Evolutionary conservation across 1,140 invertebrate genomes (phyloP).

Genomic region (Neodiprion lecontei): DNA sequence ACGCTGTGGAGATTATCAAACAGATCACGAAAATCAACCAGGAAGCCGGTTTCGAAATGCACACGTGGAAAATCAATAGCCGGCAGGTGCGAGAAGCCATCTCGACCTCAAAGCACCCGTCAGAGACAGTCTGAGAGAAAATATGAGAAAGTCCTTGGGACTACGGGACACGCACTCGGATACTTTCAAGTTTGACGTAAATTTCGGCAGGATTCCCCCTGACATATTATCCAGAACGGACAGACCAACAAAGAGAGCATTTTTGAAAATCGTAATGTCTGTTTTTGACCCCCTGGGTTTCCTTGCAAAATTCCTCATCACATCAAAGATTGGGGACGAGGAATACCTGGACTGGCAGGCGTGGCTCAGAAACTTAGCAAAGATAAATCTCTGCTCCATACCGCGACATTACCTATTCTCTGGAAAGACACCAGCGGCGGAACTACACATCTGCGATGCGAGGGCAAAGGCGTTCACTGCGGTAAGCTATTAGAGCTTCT

Average conservation of each 20-base stretch:
- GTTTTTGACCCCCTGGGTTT: too few relatives aligned
- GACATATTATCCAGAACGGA: background rate
- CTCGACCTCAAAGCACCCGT: background rate
- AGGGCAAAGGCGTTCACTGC: slow-evolving; percentile 39
- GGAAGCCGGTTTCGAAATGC: slow-evolving; percentile 28
- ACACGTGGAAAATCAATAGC: slow-evolving; percentile 19
- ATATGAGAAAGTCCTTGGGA: background rate
- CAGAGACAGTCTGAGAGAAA: background rate
- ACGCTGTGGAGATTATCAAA: slow-evolving; percentile 12
- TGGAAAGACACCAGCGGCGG: background rate
- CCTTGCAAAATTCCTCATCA: too few relatives aligned
- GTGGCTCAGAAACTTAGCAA: slow-evolving; percentile 26
- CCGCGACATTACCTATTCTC: slow-evolving; percentile 13
- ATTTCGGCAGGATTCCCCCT: background rate
- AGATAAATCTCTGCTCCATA: slow-evolving; percentile 9
- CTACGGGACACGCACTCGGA: background rate
- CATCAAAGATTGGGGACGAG: background rate
- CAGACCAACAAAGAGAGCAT: background rate
- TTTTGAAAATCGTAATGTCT: too few relatives aligned
- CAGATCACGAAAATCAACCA: slow-evolving; percentile 23
- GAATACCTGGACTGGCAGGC: slow-evolving; percentile 20
- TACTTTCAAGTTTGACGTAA: background rate
- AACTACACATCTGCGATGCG: slow-evolving; percentile 32
- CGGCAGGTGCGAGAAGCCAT: background rate
- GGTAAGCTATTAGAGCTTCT: slow-evolving; percentile 32